A percentile compares a stretch with the other conserved stretches of the same genome.
Conservation (phyloP, 2,888 invertebrate species). For the Gortyna flavago region DNA sequence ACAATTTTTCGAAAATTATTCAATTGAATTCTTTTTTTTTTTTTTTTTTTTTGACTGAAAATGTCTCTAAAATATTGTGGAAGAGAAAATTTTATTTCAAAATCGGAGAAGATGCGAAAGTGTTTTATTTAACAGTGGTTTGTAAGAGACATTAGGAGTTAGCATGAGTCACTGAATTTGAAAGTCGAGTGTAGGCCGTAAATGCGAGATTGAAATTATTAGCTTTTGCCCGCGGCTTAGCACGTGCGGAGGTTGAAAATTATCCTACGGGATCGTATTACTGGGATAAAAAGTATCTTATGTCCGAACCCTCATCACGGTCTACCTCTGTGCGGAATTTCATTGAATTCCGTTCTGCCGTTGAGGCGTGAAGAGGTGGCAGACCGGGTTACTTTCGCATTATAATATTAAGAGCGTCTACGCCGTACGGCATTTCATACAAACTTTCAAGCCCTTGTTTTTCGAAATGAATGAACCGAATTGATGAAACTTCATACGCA, state of each 20-base stretch:
- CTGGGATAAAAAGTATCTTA: not conserved
- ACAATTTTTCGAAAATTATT: no score
- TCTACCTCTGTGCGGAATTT: not conserved
- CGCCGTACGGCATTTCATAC: no score
- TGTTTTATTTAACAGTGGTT: conserved; percentile 11
- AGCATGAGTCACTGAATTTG: not conserved
- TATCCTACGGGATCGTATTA: not conserved
- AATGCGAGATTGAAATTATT: not conserved
- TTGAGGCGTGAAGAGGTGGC: not conserved
- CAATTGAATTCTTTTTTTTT: no score
- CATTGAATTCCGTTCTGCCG: not conserved
- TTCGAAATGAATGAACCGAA: no score
- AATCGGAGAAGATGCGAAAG: not conserved
- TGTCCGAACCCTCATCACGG: not conserved
- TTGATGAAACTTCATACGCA: no score
- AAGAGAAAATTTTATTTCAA: conserved; percentile 2
- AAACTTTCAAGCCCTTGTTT: no score
- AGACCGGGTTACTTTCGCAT: not conserved
- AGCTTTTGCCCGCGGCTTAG: not conserved
- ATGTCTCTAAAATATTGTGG: conserved; percentile 1
- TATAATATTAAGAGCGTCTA: not conserved
- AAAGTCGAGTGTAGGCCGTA: not conserved
- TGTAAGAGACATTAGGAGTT: not conserved
- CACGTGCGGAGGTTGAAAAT: no score
- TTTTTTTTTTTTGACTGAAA: conserved; percentile 24